These are phyloP conservation scores for Tenthredo amoena DNA, from an alignment of 2,888 invertebrate genomes.

Conservation along the genomic window DNA sequence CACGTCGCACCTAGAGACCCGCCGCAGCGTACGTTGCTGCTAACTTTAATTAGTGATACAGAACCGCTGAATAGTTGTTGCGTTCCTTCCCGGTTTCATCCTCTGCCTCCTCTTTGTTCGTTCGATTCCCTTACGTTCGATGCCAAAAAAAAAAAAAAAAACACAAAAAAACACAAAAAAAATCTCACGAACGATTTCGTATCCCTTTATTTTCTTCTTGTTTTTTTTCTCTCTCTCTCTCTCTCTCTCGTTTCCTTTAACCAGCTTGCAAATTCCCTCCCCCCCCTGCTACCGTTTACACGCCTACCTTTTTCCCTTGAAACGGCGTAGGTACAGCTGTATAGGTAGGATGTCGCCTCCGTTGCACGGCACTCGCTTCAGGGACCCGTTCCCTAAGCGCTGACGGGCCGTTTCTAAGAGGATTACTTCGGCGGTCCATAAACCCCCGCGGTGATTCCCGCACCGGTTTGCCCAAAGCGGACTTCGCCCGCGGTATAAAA, in stretches of 20 bases:
- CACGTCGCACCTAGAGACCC: slow-evolving; percentile 55
- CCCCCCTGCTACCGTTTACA: background rate
- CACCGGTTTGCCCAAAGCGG: slow-evolving; percentile 52
- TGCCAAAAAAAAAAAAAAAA: background rate
- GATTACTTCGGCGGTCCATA: slow-evolving; percentile 70
- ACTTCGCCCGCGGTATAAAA: background rate
- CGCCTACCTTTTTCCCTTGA: background rate
- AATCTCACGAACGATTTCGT: background rate
- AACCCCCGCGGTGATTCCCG: slow-evolving; percentile 65
- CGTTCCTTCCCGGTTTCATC: slow-evolving; percentile 8
- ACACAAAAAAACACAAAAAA: background rate
- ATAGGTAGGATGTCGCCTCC: background rate
- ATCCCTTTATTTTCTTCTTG: background rate
- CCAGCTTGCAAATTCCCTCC: background rate
- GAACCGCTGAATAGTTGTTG: slow-evolving; percentile 40
- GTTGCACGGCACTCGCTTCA: background rate
- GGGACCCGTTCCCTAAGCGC: slow-evolving; percentile 4
- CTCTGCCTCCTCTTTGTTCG: background rate
- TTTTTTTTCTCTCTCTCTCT: background rate
- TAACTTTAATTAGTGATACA: slow-evolving; percentile 49
- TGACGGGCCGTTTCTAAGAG: slow-evolving; percentile 66
- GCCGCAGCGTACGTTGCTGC: background rate
- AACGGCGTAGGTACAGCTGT: too few relatives aligned
- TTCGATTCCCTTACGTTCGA: background rate
- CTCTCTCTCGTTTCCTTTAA: background rate